Conservation (phyloP, 2,113 vertebrate genomes). For the Pseudopodoces humilis region DNA sequence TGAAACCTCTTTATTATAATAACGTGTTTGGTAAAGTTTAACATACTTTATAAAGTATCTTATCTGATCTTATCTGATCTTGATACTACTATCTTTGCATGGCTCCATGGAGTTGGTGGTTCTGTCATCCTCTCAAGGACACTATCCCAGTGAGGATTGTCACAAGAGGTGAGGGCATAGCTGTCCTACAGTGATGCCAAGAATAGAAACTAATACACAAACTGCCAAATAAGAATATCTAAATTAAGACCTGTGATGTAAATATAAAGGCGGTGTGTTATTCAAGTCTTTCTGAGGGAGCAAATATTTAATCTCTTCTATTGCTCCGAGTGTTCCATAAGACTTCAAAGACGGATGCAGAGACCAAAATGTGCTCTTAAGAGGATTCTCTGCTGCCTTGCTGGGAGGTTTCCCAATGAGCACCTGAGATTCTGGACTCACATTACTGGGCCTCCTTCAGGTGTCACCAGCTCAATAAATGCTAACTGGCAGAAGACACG, state of each 20-base stretch:
- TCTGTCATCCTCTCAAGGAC: too few species aligned
- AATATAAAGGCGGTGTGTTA: not conserved
- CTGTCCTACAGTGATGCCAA: not conserved
- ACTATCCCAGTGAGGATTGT: not conserved
- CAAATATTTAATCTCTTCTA: not conserved
- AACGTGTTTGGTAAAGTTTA: not conserved
- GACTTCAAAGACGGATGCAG: not conserved
- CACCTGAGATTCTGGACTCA: not conserved
- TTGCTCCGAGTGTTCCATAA: not conserved
- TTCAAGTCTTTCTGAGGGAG: not conserved
- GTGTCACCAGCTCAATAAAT: not conserved
- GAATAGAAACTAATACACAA: not conserved
- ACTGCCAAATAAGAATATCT: not conserved
- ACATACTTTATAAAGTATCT: not conserved
- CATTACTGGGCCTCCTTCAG: not conserved
- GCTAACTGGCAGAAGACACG: not conserved
- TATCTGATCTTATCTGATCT: not conserved
- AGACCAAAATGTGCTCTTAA: not conserved
- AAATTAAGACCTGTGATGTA: not conserved
- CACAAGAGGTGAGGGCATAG: not conserved
- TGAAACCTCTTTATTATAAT: not conserved
- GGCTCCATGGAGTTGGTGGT: fast-evolving
- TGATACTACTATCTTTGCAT: not conserved
- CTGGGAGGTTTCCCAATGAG: not conserved
- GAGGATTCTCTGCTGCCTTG: not conserved